Evolutionary conservation across 2,797 vertebrate species (phyloP).

Genomic region (Tragelaphus eurycerus): DNA sequence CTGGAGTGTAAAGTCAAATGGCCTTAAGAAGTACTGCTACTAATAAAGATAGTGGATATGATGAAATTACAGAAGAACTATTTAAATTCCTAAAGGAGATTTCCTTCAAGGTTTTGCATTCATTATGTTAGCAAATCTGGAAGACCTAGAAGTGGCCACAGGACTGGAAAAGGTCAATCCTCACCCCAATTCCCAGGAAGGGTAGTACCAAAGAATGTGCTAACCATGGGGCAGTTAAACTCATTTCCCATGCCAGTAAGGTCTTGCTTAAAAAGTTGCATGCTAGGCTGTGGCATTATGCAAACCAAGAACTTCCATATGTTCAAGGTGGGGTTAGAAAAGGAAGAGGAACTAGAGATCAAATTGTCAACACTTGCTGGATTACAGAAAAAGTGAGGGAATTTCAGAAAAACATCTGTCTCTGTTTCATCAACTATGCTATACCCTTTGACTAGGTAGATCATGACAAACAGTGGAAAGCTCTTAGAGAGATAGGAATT

Average conservation of each 20-base stretch:
- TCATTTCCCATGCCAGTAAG: background rate
- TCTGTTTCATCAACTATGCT: background rate
- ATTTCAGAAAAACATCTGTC: background rate
- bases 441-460: background rate
- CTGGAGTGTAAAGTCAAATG: background rate
- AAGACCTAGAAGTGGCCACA: background rate
- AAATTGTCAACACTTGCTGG: background rate
- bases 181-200: background rate
- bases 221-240: background rate
- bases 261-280: background rate
- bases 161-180: background rate
- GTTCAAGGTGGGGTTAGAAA: background rate
- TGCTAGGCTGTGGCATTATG: background rate
- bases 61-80: background rate
- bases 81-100: background rate
- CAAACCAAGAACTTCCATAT: background rate
- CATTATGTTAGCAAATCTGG: background rate
- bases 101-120: background rate
- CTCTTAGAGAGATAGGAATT: background rate
- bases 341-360: background rate
- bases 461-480: background rate
- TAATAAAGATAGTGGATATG: background rate
- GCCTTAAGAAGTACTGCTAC: background rate
- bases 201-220: background rate
- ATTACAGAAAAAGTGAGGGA: background rate